phyloP scores from a whole-genome alignment of 2,797 vertebrate species.

The Typhlichthys eigenmanni region DNA sequence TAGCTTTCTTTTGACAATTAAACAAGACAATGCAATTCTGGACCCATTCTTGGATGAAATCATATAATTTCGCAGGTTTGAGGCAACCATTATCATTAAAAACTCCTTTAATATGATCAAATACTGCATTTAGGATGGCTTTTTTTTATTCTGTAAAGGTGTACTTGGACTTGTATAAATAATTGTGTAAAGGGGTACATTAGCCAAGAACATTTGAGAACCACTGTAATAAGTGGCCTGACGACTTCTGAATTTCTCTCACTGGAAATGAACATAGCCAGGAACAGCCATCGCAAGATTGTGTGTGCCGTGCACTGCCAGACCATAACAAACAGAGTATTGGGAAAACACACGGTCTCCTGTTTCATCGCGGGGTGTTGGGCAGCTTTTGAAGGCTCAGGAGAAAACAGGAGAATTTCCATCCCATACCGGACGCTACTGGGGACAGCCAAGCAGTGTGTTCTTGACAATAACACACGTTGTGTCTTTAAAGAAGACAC shows the following conservation, averaged over 20 bases:
- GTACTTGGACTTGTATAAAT: too few species aligned
- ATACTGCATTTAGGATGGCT: too few species aligned
- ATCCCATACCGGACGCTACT: conserved; percentile 66
- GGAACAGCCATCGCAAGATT: conserved; percentile 60
- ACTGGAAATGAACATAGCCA: conserved; percentile 37
- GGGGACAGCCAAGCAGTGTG: conserved; percentile 64
- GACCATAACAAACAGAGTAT: conserved; percentile 54
- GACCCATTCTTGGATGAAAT: too few species aligned
- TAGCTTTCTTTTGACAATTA: too few species aligned
- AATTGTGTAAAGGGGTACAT: too few species aligned
- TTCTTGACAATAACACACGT: conserved; percentile 60
- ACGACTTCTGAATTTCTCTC: conserved; percentile 45
- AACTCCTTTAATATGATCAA: too few species aligned
- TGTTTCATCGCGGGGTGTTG: conserved; percentile 40
- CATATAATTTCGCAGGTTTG: too few species aligned
- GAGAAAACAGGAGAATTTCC: conserved; percentile 49
- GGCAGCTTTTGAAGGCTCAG: conserved; percentile 27
- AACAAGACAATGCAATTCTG: too few species aligned
- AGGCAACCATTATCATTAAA: too few species aligned
- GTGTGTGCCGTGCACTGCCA: conserved; percentile 37
- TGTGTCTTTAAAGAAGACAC: conserved; percentile 72
- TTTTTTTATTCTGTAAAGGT: too few species aligned
- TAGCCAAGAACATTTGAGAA: too few species aligned
- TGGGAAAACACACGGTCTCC: conserved; percentile 51
- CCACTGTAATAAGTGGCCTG: conserved; percentile 22